Conservation (phyloP, 2,888 invertebrate genomes). For the Pollenia amentaria region DNA sequence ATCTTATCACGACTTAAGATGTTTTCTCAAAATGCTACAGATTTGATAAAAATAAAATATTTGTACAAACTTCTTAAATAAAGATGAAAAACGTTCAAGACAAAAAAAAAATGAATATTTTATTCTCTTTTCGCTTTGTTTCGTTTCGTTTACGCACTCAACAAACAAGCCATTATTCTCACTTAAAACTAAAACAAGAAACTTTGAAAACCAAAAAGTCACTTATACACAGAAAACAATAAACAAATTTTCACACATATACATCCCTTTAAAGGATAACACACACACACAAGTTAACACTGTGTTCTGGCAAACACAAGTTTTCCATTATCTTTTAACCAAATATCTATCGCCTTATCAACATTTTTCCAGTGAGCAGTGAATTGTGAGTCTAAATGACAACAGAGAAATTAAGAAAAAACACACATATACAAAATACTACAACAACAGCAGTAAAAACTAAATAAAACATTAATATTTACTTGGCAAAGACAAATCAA, state of each 20-base stretch:
- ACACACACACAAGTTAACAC: background rate
- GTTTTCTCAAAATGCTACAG: no score
- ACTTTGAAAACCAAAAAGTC: background rate
- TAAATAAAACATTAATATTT: background rate
- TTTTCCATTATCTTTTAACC: slow-evolving; percentile 8
- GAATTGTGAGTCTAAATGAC: slow-evolving; percentile 12
- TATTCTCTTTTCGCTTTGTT: slow-evolving; percentile 12
- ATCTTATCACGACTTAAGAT: no score
- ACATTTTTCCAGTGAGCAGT: slow-evolving; percentile 18
- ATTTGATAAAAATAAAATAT: background rate
- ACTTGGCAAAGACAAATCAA: background rate
- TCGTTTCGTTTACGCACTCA: slow-evolving; percentile 18
- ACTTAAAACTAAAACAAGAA: slow-evolving; percentile 21
- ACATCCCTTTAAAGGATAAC: background rate
- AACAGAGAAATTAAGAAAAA: background rate
- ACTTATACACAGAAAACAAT: background rate
- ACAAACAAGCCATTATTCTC: slow-evolving; percentile 20
- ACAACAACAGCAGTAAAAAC: background rate
- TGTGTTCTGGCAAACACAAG: slow-evolving; percentile 1
- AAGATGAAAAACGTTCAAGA: background rate
- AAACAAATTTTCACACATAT: background rate
- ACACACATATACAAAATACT: background rate
- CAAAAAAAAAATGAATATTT: slow-evolving; percentile 2
- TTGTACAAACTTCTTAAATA: background rate
- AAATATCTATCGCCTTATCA: background rate